Conservation (phyloP, 2,113 vertebrate genomes). For the Syrrhaptes paradoxus region DNA sequence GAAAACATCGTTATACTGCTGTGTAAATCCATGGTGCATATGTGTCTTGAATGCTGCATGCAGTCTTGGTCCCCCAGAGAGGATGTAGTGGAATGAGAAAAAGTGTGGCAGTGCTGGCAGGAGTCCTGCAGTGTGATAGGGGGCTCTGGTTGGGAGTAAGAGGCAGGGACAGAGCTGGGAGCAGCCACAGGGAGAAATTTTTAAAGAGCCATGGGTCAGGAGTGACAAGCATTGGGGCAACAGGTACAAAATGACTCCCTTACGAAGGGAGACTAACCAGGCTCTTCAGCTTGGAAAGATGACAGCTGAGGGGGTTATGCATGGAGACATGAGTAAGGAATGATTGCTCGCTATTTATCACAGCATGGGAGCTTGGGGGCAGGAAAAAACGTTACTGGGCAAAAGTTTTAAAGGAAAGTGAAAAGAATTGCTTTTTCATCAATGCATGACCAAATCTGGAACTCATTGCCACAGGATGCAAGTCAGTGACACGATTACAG, state of each 20-base stretch:
- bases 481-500: background rate
- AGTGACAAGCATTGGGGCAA: background rate
- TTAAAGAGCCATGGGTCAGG: background rate
- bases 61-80: background rate
- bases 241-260: background rate
- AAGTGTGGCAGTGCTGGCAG: conserved; percentile 2
- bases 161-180: background rate
- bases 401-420: background rate
- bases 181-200: background rate
- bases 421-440: background rate
- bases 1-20: conserved; percentile 63
- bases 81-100: background rate
- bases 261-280: background rate
- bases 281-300: background rate
- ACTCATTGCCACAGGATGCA: background rate
- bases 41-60: conserved; percentile 31
- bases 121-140: background rate
- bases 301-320: background rate
- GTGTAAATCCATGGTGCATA: conserved; percentile 19
- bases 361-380: background rate
- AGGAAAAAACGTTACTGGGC: background rate
- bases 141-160: background rate
- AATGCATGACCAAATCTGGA: background rate
- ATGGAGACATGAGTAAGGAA: accelerated
- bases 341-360: background rate